Conservation (phyloP, 2,888 invertebrate genomes). For the Dolomedes plantarius region DNA sequence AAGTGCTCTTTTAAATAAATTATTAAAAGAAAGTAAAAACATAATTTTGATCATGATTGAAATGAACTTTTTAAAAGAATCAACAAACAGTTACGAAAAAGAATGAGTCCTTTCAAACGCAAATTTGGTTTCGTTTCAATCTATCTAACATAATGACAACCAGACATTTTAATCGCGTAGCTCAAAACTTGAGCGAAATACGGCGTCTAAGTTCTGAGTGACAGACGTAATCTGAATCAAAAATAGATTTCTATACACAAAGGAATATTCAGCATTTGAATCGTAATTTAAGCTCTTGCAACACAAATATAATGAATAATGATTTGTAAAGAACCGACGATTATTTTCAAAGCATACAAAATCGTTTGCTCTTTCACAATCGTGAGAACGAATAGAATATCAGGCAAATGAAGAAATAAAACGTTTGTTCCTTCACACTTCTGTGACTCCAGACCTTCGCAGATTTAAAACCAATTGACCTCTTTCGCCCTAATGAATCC, state of each 20-base stretch:
- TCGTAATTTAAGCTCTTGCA: background rate
- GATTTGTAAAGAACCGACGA: background rate
- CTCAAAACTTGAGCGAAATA: background rate
- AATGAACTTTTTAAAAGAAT: too few relatives aligned
- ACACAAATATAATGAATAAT: background rate
- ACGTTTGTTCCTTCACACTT: background rate
- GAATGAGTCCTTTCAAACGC: too few relatives aligned
- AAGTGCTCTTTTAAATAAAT: too few relatives aligned
- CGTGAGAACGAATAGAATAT: background rate
- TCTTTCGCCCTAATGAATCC: background rate
- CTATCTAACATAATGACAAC: too few relatives aligned
- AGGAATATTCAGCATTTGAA: background rate
- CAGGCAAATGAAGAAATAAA: background rate
- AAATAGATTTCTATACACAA: slow-evolving; percentile 1
- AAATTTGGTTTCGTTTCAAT: too few relatives aligned
- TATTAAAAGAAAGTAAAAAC: too few relatives aligned
- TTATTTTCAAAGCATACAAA: too few relatives aligned
- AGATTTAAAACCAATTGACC: background rate
- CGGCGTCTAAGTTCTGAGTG: background rate
- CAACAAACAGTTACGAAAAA: too few relatives aligned
- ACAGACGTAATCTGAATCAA: background rate
- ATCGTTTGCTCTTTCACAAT: background rate
- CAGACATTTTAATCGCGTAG: too few relatives aligned
- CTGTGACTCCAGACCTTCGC: background rate
- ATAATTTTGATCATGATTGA: too few relatives aligned